These are phyloP conservation scores for Bungarus multicinctus DNA, from an alignment of 2,113 vertebrate species.

Conservation along the genomic window DNA sequence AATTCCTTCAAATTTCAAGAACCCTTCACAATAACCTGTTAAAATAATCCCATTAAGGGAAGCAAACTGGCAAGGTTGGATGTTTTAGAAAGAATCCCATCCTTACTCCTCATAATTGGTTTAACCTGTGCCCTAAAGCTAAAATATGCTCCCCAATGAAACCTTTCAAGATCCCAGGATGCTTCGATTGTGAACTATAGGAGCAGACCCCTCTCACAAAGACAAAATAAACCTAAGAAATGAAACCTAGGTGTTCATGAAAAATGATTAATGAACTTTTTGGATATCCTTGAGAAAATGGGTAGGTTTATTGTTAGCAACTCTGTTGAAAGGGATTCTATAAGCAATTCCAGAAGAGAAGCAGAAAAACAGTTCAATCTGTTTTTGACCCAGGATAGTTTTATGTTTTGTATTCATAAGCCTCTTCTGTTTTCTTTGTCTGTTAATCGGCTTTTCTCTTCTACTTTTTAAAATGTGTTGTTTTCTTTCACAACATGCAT, in stretches of 20 bases:
- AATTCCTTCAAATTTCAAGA: constrained; percentile 3
- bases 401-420: background rate
- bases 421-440: background rate
- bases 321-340: background rate
- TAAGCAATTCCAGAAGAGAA: background rate
- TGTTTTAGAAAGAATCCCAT: background rate
- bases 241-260: background rate
- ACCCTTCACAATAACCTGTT: background rate
- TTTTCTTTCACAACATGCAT: background rate
- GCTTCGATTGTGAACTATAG: background rate
- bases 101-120: background rate
- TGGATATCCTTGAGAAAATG: background rate
- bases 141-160: background rate
- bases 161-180: background rate
- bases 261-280: background rate
- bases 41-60: background rate
- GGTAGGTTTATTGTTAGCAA: background rate
- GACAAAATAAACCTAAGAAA: background rate
- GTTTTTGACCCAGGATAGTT: background rate
- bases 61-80: background rate
- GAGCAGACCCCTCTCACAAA: background rate
- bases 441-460: background rate
- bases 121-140: background rate
- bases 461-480: background rate
- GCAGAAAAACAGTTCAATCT: background rate